phyloP scores from a whole-genome alignment of 35 echinoderm and acorn worm genomes.

The Ophiothrix spiculata region DNA sequence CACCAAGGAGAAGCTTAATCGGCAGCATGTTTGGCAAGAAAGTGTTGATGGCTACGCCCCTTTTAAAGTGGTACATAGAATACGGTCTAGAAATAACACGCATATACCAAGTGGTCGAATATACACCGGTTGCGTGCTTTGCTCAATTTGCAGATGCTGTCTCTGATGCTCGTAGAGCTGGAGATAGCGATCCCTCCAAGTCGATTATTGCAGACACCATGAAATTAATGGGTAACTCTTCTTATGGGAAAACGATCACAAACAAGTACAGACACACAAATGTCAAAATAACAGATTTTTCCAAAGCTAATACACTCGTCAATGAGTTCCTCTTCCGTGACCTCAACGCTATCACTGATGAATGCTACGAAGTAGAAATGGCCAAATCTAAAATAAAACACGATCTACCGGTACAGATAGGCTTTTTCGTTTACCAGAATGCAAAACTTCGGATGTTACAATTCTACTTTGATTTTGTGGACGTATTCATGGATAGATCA shows the following conservation, averaged over 20 bases:
- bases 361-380: conserved; percentile 38
- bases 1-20: conserved; percentile 31
- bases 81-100: conserved; percentile 35
- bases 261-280: conserved; percentile 51
- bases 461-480: conserved; percentile 66
- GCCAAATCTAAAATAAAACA: background rate
- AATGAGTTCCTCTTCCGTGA: conserved; percentile 31
- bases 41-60: conserved; percentile 33
- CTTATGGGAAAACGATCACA: conserved; percentile 56
- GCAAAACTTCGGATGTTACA: conserved; percentile 25
- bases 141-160: too few relatives aligned
- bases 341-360: conserved; percentile 31
- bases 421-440: conserved; percentile 26
- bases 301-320: conserved; percentile 1
- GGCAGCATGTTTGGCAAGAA: conserved; percentile 53
- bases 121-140: conserved; percentile 13
- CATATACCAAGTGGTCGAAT: conserved; percentile 14
- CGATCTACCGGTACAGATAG: conserved; percentile 27
- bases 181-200: conserved; percentile 25
- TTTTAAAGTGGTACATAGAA: conserved; percentile 39
- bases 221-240: conserved; percentile 49
- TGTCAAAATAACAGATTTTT: conserved; percentile 10
- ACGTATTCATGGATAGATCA: conserved; percentile 21
- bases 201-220: conserved; percentile 41
- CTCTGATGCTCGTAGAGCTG: conserved; percentile 36